Conservation (phyloP, 2,888 invertebrate genomes). For the Eurois occulta region DNA sequence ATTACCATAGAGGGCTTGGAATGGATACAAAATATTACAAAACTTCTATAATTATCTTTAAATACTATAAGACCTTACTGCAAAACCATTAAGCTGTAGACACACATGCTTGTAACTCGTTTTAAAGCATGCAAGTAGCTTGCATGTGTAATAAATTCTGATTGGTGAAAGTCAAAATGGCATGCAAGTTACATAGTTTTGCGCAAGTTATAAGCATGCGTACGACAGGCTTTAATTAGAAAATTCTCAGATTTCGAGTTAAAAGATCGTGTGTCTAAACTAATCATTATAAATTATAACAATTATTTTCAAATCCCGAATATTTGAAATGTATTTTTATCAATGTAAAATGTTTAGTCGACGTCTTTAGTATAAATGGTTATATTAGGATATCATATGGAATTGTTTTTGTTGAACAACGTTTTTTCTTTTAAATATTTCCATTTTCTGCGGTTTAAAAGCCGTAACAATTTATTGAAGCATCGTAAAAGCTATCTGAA, state of each 20-base stretch:
- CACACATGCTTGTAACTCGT: conserved; percentile 10
- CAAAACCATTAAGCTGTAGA: conserved; percentile 46
- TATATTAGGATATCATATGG: conserved; percentile 62
- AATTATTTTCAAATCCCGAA: conserved; percentile 79
- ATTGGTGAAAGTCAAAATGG: background rate
- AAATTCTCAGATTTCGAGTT: conserved; percentile 54
- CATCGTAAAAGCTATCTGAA: background rate
- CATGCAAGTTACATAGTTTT: background rate
- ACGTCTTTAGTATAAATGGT: conserved; percentile 64
- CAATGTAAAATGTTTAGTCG: conserved; percentile 61
- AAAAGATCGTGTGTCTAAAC: conserved; percentile 67
- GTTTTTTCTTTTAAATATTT: conserved; percentile 7
- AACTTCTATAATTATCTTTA: conserved; percentile 73
- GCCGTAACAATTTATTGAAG: background rate
- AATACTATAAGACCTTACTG: conserved; percentile 66
- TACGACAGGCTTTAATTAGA: conserved; percentile 2
- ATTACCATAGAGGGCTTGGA: conserved; percentile 84
- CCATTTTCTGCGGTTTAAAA: background rate
- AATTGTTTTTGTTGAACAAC: conserved; percentile 52
- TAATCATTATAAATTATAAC: conserved; percentile 79
- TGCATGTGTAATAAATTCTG: background rate
- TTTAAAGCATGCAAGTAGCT: background rate
- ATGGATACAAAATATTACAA: conserved; percentile 90
- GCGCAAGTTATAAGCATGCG: background rate
- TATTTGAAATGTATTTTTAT: conserved; percentile 75